Percentiles rank a stretch among this genome's conserved stretches.
Evolutionary conservation across 2,113 vertebrate species (phyloP).

Genomic region (Ageneiosus marmoratus): DNA sequence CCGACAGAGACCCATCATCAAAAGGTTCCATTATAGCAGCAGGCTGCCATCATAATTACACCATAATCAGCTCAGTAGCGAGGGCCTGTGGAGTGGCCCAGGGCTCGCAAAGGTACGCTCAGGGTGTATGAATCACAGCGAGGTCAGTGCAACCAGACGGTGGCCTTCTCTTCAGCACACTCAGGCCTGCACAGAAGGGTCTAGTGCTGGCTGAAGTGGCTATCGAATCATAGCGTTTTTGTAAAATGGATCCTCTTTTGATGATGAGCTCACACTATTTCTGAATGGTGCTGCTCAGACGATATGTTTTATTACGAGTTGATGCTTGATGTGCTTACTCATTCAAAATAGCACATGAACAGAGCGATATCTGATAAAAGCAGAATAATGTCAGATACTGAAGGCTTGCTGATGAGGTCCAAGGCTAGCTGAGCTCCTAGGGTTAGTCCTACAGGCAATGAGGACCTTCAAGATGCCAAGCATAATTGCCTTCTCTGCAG

Average conservation of each 20-base stretch:
- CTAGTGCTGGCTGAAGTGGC: constrained; percentile 42
- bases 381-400: not conserved
- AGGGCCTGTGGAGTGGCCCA: constrained; percentile 44
- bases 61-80: constrained; percentile 38
- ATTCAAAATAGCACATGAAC: constrained; percentile 13
- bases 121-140: constrained; percentile 33
- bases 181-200: constrained; percentile 29
- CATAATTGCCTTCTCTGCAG: constrained; percentile 33
- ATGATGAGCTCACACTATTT: constrained; percentile 39
- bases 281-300: not conserved
- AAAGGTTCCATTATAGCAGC: constrained; percentile 43
- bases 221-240: constrained; percentile 35
- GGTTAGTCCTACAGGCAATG: constrained; percentile 43
- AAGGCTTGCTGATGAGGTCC: constrained; percentile 39
- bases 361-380: constrained; percentile 7
- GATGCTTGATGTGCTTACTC: constrained; percentile 26
- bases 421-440: constrained; percentile 27
- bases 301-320: constrained; percentile 9
- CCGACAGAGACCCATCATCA: constrained; percentile 45
- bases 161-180: constrained; percentile 35
- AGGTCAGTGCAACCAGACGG: constrained; percentile 38
- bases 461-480: constrained; percentile 45
- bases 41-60: constrained; percentile 45
- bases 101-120: constrained; percentile 32
- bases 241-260: constrained; percentile 40